These are phyloP conservation scores for Ptychobarbus kaznakovi DNA, from an alignment of 2,797 vertebrate genomes.

Conservation along the genomic window DNA sequence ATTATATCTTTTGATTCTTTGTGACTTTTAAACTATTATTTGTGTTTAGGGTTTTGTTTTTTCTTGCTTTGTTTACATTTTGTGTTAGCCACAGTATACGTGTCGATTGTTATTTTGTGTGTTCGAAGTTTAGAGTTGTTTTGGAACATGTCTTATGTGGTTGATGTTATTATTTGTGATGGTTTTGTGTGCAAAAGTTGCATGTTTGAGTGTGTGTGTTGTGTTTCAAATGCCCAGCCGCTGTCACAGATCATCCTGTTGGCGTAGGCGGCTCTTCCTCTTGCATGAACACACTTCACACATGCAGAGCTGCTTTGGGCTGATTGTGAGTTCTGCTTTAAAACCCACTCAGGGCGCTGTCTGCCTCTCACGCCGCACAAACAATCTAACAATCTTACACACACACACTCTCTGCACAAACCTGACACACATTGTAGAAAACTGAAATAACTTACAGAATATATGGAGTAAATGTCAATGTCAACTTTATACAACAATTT, in stretches of 20 bases:
- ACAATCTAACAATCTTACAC: conserved; percentile 56
- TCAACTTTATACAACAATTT: neutral
- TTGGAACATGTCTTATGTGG: conserved; percentile 10
- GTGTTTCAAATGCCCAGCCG: conserved; percentile 74
- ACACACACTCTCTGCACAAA: conserved; percentile 62
- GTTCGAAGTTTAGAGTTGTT: neutral
- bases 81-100: neutral
- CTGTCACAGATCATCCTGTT: conserved; percentile 82
- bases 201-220: conserved; percentile 71
- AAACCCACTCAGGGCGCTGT: conserved; percentile 35
- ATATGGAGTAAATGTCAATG: neutral
- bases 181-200: conserved; percentile 38
- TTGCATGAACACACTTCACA: conserved; percentile 69
- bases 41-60: neutral
- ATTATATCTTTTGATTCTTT: neutral
- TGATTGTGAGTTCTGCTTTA: conserved; percentile 49
- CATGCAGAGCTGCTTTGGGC: conserved; percentile 56
- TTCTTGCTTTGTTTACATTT: neutral
- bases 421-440: conserved; percentile 42
- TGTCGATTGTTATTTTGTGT: neutral
- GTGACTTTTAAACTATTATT: neutral
- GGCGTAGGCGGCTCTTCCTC: conserved; percentile 85
- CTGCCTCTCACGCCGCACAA: conserved; percentile 7
- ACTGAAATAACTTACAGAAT: conserved; percentile 2
- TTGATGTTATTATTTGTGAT: conserved; percentile 33